Percentiles rank a stretch among this genome's conserved stretches.
Conservation (phyloP, 2,888 invertebrate species). For the Hofmannophila pseudospretella region DNA sequence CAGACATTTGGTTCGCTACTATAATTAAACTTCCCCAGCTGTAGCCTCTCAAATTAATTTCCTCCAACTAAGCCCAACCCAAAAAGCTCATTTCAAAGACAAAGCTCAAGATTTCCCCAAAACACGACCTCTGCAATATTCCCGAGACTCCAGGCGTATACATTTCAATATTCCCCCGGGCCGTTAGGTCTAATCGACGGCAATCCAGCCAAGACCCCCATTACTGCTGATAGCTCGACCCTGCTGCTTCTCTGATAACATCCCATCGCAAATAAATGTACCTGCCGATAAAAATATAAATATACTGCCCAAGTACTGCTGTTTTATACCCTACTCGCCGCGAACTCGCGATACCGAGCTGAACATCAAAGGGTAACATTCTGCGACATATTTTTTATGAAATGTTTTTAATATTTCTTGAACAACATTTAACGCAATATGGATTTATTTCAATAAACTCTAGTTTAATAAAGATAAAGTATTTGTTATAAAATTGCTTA, state of each 20-base stretch:
- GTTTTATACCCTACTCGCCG: too few relatives aligned
- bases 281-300: constrained; percentile 48
- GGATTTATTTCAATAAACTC: too few relatives aligned
- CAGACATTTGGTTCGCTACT: too few relatives aligned
- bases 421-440: too few relatives aligned
- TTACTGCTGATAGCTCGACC: constrained; percentile 59
- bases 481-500: too few relatives aligned
- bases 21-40: neutral
- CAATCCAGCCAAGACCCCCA: constrained; percentile 58
- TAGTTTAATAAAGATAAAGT: too few relatives aligned
- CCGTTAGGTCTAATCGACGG: constrained; percentile 62
- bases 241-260: constrained; percentile 9
- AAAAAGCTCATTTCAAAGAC: constrained; percentile 2
- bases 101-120: constrained; percentile 1
- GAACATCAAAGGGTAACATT: too few relatives aligned
- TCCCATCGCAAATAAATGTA: constrained; percentile 15
- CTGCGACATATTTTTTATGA: too few relatives aligned
- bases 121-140: constrained; percentile 4
- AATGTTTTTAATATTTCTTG: too few relatives aligned
- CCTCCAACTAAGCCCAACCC: neutral
- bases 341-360: too few relatives aligned
- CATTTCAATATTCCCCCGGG: constrained; percentile 55
- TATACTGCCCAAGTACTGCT: too few relatives aligned
- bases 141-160: constrained; percentile 16
- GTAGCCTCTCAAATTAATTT: neutral